These are phyloP conservation scores for Helicorthomorpha holstii DNA, from an alignment of 1,140 invertebrate genomes.

Conservation along the genomic window DNA sequence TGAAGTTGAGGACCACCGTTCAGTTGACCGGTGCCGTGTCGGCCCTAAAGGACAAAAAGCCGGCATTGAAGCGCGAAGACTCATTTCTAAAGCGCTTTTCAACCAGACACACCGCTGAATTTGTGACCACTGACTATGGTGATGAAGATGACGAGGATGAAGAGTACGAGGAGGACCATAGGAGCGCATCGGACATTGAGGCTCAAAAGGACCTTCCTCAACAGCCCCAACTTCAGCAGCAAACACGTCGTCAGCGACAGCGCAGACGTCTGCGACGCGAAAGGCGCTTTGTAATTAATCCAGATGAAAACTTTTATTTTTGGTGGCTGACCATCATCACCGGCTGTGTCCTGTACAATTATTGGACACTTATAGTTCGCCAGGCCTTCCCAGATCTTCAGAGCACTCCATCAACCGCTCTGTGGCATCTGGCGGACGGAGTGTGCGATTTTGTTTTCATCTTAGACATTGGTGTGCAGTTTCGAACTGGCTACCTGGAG, in stretches of 20 bases:
- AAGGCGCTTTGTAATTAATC: slow-evolving; percentile 70
- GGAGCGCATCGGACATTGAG: neutral
- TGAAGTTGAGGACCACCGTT: slow-evolving; percentile 80
- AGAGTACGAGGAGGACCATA: slow-evolving; percentile 1
- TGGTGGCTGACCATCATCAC: slow-evolving; percentile 84
- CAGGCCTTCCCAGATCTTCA: slow-evolving; percentile 85
- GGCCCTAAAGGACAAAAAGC: slow-evolving; percentile 45
- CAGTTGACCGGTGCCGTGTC: slow-evolving; percentile 72
- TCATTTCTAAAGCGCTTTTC: slow-evolving; percentile 89
- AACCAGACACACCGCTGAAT: slow-evolving; percentile 70
- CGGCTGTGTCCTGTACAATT: slow-evolving; percentile 76
- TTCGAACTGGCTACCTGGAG: slow-evolving; percentile 87
- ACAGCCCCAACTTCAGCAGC: slow-evolving; percentile 24
- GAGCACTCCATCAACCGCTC: slow-evolving; percentile 10
- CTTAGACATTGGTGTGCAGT: slow-evolving; percentile 71
- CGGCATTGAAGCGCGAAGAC: slow-evolving; percentile 75
- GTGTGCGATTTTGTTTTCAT: slow-evolving; percentile 73
- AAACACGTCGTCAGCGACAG: slow-evolving; percentile 4
- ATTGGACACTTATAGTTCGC: slow-evolving; percentile 86
- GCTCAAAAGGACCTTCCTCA: too few species aligned
- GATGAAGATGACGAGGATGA: slow-evolving; percentile 30
- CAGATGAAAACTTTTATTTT: slow-evolving; percentile 88
- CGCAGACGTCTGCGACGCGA: slow-evolving; percentile 32
- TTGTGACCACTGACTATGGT: slow-evolving; percentile 48
- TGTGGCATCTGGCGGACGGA: slow-evolving; percentile 37